Base-by-base conservation (phyloP, 2,888 invertebrate species). In the Polylopha cassiicola region DNA sequence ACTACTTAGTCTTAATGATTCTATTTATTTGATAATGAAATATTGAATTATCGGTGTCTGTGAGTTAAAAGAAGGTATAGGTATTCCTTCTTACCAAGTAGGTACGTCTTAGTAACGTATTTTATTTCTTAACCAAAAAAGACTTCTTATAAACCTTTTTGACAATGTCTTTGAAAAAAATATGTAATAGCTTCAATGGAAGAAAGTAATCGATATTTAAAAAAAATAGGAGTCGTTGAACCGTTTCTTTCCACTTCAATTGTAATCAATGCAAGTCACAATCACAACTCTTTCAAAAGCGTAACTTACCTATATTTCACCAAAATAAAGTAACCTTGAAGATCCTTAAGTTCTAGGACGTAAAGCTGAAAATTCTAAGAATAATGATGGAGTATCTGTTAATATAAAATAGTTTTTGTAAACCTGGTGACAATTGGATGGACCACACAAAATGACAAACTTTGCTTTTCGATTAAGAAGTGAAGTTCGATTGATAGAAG, bases 191-290 rank as follows among this genome's bases (percentile, higher is more conserved):
- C 37, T 33, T 5, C 37, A 48, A 41, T 45, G 39, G 43, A 28
- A 49, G 43, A 45, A 46, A 29, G 39, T 27, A 36, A 38, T 36
- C 42, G 31, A 30, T 37, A 20, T 27, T 28, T 50, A 31, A 63
- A 65, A 65, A 47, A 41, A 47, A 53, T 55, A 61, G 50, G 44
- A 68, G 50, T 53, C 71, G 55, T 49, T 65, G 62, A 61, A 75
- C 71, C 79, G 68, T 71, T 43, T 24, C 59, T 72, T 77, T 65
- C 65, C 74, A 73, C 61, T 64, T 68, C 58, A 61, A 61, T 67
- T 60, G 72, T 62, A 65, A 64, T 59, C 52, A 48, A 43, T 51
- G 51, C 46, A 54, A 53, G 44, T 53, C 50, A 55, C 57, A 58
- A 49, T 46, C 38, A 43, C 14, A 30, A 21, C n/a, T 31, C 7